Conservation (phyloP, 2,888 invertebrate species). For the Lochmaea capreae region DNA sequence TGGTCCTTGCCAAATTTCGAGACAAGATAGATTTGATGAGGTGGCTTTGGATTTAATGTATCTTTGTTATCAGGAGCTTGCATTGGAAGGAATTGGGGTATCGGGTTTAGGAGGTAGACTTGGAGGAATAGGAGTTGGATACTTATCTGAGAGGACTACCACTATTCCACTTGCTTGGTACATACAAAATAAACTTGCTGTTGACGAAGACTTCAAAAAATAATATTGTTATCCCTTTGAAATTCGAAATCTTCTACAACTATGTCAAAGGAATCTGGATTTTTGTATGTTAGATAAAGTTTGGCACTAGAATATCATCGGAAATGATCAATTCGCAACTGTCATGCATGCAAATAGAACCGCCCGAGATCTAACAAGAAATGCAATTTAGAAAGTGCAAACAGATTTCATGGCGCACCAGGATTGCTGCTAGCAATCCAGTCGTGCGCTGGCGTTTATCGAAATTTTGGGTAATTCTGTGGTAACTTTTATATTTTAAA, state of each 20-base stretch:
- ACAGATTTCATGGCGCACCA: slow-evolving; percentile 19
- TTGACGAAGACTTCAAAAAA: background rate
- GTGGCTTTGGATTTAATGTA: no score
- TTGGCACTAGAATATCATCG: slow-evolving; percentile 20
- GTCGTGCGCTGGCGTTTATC: background rate
- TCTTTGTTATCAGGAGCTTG: no score
- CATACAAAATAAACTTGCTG: no score
- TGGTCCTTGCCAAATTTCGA: no score
- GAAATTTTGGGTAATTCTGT: no score
- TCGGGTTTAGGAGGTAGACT: no score
- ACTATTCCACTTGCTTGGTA: no score
- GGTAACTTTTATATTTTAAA: no score
- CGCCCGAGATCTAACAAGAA: slow-evolving; percentile 21
- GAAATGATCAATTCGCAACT: slow-evolving; percentile 34
- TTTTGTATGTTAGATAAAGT: slow-evolving; percentile 10
- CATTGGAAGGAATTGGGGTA: no score
- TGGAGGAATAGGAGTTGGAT: no score
- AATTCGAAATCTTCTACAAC: background rate
- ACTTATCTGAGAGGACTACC: no score
- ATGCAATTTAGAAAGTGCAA: slow-evolving; percentile 32
- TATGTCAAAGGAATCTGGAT: slow-evolving; percentile 9
- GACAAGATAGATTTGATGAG: no score
- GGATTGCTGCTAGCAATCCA: slow-evolving; percentile 1
- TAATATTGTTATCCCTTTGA: background rate
- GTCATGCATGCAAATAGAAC: slow-evolving; percentile 30